Conservation (phyloP, 2,797 vertebrate species). For the Diceros bicornis region DNA sequence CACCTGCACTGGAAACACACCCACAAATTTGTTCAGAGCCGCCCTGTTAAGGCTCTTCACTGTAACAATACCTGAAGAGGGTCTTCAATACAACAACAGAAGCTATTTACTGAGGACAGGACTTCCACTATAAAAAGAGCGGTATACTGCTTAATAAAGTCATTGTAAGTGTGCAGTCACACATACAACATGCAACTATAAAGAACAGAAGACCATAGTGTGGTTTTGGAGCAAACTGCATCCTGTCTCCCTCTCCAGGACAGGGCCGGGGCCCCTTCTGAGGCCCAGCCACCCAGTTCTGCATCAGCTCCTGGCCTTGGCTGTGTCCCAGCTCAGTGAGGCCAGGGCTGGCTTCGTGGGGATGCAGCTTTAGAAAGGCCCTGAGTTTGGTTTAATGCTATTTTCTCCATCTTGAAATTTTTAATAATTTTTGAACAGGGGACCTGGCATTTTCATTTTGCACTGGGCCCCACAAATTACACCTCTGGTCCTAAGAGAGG, state of each 20-base stretch:
- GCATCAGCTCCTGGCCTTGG: background rate
- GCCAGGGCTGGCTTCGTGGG: background rate
- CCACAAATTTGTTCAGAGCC: background rate
- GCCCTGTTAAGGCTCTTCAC: background rate
- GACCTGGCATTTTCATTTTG: background rate
- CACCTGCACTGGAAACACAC: accelerated
- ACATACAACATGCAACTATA: background rate
- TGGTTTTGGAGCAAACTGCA: background rate
- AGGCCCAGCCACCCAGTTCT: background rate
- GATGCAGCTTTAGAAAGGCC: accelerated
- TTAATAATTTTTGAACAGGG: background rate
- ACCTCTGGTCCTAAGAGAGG: background rate
- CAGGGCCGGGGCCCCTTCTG: background rate
- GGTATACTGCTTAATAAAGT: background rate
- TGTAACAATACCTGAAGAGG: background rate
- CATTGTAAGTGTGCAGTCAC: background rate
- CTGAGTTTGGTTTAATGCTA: background rate
- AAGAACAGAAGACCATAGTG: background rate
- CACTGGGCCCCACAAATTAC: background rate
- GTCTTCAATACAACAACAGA: background rate
- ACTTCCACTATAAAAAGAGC: background rate
- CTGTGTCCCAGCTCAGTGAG: background rate
- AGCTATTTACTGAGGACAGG: background rate
- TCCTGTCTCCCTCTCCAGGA: background rate
- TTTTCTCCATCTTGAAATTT: background rate